phyloP scores from a whole-genome alignment of 2,888 invertebrate species.

The Callyntrura guangdongensis region DNA sequence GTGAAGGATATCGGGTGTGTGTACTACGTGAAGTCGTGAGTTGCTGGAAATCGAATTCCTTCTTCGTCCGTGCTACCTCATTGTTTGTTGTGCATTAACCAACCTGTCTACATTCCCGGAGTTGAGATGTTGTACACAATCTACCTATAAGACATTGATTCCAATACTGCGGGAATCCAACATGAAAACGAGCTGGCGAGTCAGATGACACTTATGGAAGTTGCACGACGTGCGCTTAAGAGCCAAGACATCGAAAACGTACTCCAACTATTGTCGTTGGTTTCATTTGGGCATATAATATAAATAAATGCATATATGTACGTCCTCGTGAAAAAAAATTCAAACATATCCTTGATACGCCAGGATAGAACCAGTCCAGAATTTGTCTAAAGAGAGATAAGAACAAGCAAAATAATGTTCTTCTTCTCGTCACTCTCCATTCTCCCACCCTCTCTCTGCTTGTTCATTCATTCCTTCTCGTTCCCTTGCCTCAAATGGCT shows the following conservation, averaged over 20 bases:
- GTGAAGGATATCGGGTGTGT: not conserved
- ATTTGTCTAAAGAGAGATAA: not conserved
- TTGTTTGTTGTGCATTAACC: conserved; percentile 43
- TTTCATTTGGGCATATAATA: not conserved
- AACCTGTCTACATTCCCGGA: conserved; percentile 38
- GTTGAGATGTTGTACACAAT: conserved; percentile 21
- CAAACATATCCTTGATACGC: conserved; percentile 32
- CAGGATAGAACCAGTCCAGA: not conserved
- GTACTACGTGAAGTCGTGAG: not conserved
- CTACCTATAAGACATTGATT: not conserved
- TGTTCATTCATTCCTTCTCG: conserved; percentile 20
- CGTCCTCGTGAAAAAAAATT: conserved; percentile 36
- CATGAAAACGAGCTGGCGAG: not conserved
- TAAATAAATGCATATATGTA: not conserved
- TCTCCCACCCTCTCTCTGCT: not conserved
- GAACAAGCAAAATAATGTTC: not conserved
- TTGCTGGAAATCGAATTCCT: conserved; percentile 33
- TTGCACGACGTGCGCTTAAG: conserved; percentile 18
- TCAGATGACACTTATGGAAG: conserved; percentile 17
- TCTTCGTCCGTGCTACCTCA: not conserved
- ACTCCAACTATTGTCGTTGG: conserved; percentile 15
- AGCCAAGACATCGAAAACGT: conserved; percentile 7
- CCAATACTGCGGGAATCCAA: not conserved
- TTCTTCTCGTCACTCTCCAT: not conserved
- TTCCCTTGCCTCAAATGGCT: conserved; percentile 22